phyloP scores from a whole-genome alignment of 2,888 invertebrate species.

The Drosophila kuntzei region DNA sequence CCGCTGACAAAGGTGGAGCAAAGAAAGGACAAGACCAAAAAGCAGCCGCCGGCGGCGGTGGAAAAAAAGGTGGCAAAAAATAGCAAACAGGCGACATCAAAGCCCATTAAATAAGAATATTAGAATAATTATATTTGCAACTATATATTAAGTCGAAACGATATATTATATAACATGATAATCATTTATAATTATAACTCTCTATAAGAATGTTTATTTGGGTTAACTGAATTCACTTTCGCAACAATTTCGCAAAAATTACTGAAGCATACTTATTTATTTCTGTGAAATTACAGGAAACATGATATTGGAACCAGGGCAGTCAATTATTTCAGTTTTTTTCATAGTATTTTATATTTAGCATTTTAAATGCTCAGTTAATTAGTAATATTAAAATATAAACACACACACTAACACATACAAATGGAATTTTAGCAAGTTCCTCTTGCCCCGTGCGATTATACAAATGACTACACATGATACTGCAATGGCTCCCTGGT shows the following conservation, averaged over 20 bases:
- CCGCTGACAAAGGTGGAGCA: constrained; percentile 66
- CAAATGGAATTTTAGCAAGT: constrained; percentile 12
- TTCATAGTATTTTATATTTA: constrained; percentile 22
- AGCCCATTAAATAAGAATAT: constrained; percentile 56
- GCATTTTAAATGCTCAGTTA: constrained; percentile 48
- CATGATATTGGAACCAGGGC: neutral
- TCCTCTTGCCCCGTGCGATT: constrained; percentile 13
- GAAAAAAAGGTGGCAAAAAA: constrained; percentile 84
- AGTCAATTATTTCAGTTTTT: constrained; percentile 5
- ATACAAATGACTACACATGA: constrained; percentile 41
- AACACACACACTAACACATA: constrained; percentile 9
- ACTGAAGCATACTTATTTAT: neutral
- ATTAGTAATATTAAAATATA: constrained; percentile 4
- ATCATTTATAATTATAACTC: constrained; percentile 16
- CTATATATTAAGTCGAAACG: constrained; percentile 42
- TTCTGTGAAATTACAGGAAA: neutral
- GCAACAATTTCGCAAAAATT: neutral
- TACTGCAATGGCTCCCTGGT: constrained; percentile 13
- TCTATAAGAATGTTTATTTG: constrained; percentile 1
- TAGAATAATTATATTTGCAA: constrained; percentile 39
- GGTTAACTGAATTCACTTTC: neutral
- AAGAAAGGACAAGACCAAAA: constrained; percentile 82
- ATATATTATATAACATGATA: constrained; percentile 27
- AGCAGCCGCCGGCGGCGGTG: constrained; percentile 66
- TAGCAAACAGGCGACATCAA: constrained; percentile 65